Evolutionary conservation across 1,140 invertebrate genomes (phyloP), one percentile per base, ranked within the genome.

Genomic region (Battus philenor): DNA sequence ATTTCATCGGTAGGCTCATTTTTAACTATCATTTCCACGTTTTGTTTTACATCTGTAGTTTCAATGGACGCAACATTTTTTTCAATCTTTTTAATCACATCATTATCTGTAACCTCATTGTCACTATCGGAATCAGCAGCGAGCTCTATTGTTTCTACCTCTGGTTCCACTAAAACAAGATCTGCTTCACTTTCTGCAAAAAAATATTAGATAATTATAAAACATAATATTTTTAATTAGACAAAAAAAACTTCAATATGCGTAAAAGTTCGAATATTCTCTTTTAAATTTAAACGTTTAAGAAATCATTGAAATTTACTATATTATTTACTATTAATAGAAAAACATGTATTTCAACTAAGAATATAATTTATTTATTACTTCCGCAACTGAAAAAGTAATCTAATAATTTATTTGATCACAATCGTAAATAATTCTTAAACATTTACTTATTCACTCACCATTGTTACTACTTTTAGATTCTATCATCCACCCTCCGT

Each of bases 81-180:
- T 15, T 27, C 12, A 3, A n/a, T 16, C 6, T 8, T 17, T 27
- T 2, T 4, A 7, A n/a, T 29, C 9, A 29, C 26, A 15, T 15
- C 0, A 0, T 26, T 26, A 1, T 12, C 4, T 39, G 1, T 9
- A 9, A n/a, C 32, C 24, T 38, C 15, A 11, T 55, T 47, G n/a
- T 56, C 50, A 11, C 22, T 32, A 26, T 59, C 51, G 4, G 49
- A 49, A 12, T 71, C 68, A 4, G 53, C 39, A 24, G 53, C 50
- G 16, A 81, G 34, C 8, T 72, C 61, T 38, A 83, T 79, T 0
- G 69, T 78, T 57, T 81, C 79, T n/a, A 83, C 56, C 3, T 51
- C 34, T 10, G 68, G 65, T 48, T 81, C 75, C 8, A 84, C 50
- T 1, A 76, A 8, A 34, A 67, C 47, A 3, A 84, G 7, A 33